These are phyloP conservation scores for Acronicta psi DNA, from an alignment of 2,888 invertebrate genomes.

Conservation along the genomic window DNA sequence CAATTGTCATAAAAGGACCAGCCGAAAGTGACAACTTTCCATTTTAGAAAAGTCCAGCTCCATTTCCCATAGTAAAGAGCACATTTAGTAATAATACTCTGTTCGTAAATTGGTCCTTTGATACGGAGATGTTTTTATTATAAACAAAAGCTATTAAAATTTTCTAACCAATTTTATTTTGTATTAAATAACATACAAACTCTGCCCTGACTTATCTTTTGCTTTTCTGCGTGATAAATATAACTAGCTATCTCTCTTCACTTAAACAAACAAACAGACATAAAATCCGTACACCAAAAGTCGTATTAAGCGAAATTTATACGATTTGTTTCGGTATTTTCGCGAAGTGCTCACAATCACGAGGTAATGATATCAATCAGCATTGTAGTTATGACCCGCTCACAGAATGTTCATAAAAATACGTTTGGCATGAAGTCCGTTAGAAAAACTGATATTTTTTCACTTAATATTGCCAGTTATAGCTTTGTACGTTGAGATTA, in stretches of 20 bases:
- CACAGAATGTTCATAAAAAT: constrained; percentile 31
- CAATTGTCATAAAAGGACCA: too few relatives aligned
- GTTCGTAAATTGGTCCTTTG: not conserved
- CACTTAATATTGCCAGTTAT: constrained; percentile 32
- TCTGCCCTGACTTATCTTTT: too few relatives aligned
- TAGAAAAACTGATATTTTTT: constrained; percentile 45
- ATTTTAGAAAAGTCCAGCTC: too few relatives aligned
- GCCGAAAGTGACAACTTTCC: too few relatives aligned
- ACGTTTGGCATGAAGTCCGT: constrained; percentile 39
- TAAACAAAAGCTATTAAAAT: not conserved
- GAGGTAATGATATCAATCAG: constrained; percentile 52
- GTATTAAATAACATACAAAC: too few relatives aligned
- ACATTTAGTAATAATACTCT: too few relatives aligned
- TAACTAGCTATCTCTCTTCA: not conserved
- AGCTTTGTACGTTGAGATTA: constrained; percentile 35
- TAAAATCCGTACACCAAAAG: not conserved
- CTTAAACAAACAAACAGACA: constrained; percentile 6
- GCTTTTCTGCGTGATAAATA: too few relatives aligned
- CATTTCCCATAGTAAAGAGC: too few relatives aligned
- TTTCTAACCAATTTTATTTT: too few relatives aligned
- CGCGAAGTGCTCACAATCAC: constrained; percentile 44
- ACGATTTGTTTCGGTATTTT: constrained; percentile 57
- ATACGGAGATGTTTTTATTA: not conserved
- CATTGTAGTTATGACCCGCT: constrained; percentile 26
- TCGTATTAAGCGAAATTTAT: constrained; percentile 40